Evolutionary conservation across 2,113 vertebrate species (phyloP), one percentile per base, ranked within the genome.

Genomic region (Phrynosoma blainvillii): DNA sequence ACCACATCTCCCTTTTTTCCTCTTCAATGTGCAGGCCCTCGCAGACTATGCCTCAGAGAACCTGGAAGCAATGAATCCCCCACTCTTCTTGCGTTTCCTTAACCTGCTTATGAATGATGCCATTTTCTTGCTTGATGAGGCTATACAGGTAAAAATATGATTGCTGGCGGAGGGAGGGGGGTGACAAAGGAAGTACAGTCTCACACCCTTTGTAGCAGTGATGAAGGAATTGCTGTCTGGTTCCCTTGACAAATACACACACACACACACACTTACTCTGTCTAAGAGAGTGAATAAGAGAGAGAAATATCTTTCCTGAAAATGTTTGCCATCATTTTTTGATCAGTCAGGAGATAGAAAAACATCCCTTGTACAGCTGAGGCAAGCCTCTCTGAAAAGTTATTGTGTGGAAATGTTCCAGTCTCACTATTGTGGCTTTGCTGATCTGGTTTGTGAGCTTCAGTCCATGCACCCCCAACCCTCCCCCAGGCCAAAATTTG

Each of bases 51-150:
- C 99, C 87, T 98, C 98, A 1, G 96, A 98, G 95, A 99, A 99
- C 94, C 97, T 99, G 90, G 99, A 99, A 95, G 99, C 99, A 36
- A 99, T 99, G 98, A 98, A 97, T 85, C 98, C 98, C 6, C 99
- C 99, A 2, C 98, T 99, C 84, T 99, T 99, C 93, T 93, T 99
- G 91, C 97, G 98, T 91, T 99, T 98, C 94, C 97, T 99, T 56
- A 99, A 99, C 89, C 92, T 99, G 91, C 96, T 99, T 66, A 99
- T 99, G 98, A 99, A 99, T 0, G 99, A 99, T 92, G 99, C 99
- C 84, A 98, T 99, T 87, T 99, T 98, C 92, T 96, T 99, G n/a
- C 89, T 99, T 94, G 99, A 99, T 88, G 99, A 99, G 95, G 99
- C 99, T 85, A 99, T 99, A 96, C 98, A 99, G 98, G 99, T 99